These are phyloP conservation scores for Chaetorhynchus papuensis DNA, from an alignment of 2,113 vertebrate species.

Conservation along the genomic window DNA sequence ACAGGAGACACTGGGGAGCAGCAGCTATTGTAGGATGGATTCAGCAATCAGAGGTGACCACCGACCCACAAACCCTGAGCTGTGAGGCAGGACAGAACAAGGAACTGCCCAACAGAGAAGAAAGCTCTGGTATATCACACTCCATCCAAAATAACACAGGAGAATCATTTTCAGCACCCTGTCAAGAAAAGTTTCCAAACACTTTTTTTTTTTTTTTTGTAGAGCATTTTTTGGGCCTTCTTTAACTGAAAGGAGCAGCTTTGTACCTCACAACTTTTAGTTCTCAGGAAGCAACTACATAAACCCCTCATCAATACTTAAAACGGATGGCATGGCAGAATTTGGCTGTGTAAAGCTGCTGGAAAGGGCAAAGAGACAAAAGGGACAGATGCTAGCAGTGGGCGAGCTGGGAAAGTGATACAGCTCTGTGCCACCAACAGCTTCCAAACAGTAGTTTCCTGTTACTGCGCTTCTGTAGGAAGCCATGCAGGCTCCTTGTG, in stretches of 20 bases:
- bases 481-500: background rate
- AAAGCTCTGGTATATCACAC: background rate
- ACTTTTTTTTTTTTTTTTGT: background rate
- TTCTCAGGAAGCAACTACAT: background rate
- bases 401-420: background rate
- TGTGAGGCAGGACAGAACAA: background rate
- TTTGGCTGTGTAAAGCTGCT: background rate
- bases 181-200: background rate
- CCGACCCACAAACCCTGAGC: background rate
- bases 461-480: background rate
- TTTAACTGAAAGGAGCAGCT: background rate
- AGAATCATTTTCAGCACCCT: background rate
- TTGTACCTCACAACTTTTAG: background rate
- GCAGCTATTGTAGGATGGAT: background rate
- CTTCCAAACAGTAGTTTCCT: background rate
- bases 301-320: background rate
- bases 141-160: background rate
- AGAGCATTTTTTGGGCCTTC: background rate
- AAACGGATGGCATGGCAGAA: background rate
- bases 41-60: background rate
- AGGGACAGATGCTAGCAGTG: background rate
- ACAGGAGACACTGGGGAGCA: background rate
- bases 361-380: background rate
- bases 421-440: background rate
- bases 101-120: background rate